These are phyloP conservation scores for Brachyhypopomus gauderio DNA, from an alignment of 2,113 vertebrate species.

Conservation along the genomic window DNA sequence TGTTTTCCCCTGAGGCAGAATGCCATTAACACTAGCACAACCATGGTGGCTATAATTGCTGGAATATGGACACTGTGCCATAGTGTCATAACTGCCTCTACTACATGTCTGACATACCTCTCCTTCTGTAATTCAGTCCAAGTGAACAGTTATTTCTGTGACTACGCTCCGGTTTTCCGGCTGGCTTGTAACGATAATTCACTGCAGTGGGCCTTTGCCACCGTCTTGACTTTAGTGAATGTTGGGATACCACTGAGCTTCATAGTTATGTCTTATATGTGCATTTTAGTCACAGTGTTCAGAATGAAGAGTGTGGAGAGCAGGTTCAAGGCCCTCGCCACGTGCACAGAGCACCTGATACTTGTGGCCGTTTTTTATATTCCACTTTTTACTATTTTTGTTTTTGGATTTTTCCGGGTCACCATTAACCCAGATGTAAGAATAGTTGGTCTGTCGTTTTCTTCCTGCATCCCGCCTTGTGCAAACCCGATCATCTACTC, in stretches of 20 bases:
- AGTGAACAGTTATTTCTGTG: conserved; percentile 74
- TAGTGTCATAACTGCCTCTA: rapidly evolving
- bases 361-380: conserved; percentile 71
- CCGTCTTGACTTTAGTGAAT: not conserved
- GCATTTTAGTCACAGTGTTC: conserved; percentile 67
- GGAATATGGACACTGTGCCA: conserved; percentile 51
- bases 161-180: conserved; percentile 69
- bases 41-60: conserved; percentile 61
- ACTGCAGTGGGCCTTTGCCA: conserved; percentile 57
- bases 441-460: conserved; percentile 64
- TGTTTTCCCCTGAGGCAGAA: conserved; percentile 70
- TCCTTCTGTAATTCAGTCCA: conserved; percentile 67
- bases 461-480: conserved; percentile 67
- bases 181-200: conserved; percentile 68
- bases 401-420: conserved; percentile 50
- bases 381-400: conserved; percentile 59
- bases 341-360: conserved; percentile 68
- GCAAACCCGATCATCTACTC: conserved; percentile 72
- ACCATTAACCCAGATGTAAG: conserved; percentile 58
- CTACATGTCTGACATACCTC: conserved; percentile 58
- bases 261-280: conserved; percentile 61
- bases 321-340: conserved; percentile 63
- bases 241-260: conserved; percentile 52
- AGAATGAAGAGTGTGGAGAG: conserved; percentile 63
- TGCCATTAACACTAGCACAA: conserved; percentile 61